Conservation (phyloP, 2,113 vertebrate species). For the Okapia johnstoni region DNA sequence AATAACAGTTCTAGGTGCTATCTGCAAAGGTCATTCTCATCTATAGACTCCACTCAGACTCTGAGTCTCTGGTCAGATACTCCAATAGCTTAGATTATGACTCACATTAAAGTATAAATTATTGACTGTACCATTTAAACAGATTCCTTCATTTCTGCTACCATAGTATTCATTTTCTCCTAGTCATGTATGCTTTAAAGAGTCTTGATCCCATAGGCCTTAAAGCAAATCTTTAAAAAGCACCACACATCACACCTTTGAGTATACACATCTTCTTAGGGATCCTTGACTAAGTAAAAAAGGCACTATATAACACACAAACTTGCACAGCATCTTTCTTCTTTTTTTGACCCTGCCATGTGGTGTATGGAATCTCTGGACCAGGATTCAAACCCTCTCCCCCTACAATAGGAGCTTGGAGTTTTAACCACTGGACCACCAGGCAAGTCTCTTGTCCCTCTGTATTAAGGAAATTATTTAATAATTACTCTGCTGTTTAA, state of each 20-base stretch:
- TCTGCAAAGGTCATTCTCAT: not conserved
- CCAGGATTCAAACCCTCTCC: not conserved
- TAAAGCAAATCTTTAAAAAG: not conserved
- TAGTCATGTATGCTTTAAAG: not conserved
- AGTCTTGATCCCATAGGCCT: not conserved
- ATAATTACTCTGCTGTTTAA: slow-evolving; percentile 1
- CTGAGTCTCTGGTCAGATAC: not conserved
- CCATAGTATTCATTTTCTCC: not conserved
- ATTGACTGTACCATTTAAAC: not conserved
- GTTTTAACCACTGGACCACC: not conserved
- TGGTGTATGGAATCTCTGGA: not conserved
- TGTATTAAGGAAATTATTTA: slow-evolving; percentile 28
- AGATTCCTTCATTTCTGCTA: not conserved
- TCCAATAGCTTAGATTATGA: not conserved
- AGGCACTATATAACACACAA: not conserved
- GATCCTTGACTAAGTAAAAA: not conserved
- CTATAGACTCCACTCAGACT: not conserved
- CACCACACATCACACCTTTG: not conserved
- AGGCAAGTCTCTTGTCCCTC: not conserved
- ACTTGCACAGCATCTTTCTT: not conserved
- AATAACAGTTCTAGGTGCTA: not conserved
- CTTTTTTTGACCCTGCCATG: not conserved
- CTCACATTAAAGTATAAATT: slow-evolving; percentile 20
- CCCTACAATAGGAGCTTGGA: not conserved
- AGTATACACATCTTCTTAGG: not conserved